Base-by-base conservation (phyloP, 2,797 vertebrate genomes). In the Calcarius lapponicus region DNA sequence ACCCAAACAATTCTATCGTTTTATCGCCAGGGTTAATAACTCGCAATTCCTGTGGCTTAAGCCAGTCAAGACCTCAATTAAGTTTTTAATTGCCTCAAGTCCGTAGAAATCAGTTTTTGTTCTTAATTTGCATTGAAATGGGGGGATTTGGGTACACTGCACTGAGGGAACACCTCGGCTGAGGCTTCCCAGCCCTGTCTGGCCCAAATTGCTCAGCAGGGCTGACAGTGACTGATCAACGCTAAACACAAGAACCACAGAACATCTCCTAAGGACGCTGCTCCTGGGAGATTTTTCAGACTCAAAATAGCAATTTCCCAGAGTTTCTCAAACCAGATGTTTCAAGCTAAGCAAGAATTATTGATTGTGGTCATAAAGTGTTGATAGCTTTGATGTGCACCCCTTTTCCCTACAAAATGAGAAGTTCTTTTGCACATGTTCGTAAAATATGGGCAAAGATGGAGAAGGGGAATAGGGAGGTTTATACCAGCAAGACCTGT, bases 121-220 rank as follows among this genome's bases (percentile, higher is more conserved):
- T 64, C 24, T 83, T 54, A 57, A 56, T 20, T 31, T 26, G 3
- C 22, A 43, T 69, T 43, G 42, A 38, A 89, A 67, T 6, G 12
- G 31, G 32, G 13, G 3, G 11, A 60, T 18, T 48, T 34, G 54
- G 38, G 38, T 29, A 7, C 1, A 0, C 10, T 45, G 36, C 48
- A 11, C 17, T 47, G 50, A 29, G 25, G 32, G 19, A 69, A 32
- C 22, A 15, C 10, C 43, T 53, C 16, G 28, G 54, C 24, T 79
- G 32, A 84, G 47, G 11, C 3, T 64, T 34, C 53, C 53, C 70
- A 67, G 24, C 40, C 28, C 58, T 31, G 61, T 47, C 28, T 62
- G 66, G 72, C 73, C 40, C 60, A 3, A 36, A 28, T 18, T 25
- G 10, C 42, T 79, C 18, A 56, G 42, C 64, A 58, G 57, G 0